A percentile compares a stretch with the other conserved stretches of the same genome.
phyloP scores from a whole-genome alignment of 2,797 vertebrate genomes.

The Capromys pilorides region DNA sequence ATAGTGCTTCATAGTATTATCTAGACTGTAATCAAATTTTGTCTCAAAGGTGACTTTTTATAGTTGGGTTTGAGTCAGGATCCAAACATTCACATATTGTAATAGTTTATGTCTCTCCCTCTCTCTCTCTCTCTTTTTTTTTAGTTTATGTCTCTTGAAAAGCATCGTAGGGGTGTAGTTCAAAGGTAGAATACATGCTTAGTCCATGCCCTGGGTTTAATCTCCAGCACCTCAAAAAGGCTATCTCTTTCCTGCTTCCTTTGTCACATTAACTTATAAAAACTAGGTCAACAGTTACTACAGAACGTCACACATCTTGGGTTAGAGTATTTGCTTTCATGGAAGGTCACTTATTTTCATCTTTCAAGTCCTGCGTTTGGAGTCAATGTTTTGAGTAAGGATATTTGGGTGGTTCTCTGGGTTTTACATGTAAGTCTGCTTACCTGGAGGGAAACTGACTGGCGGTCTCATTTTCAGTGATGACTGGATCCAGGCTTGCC shows the following conservation, averaged over 20 bases:
- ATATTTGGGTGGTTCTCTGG: neutral
- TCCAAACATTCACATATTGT: neutral
- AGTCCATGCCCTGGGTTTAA: neutral
- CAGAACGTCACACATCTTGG: neutral
- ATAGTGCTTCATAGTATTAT: neutral
- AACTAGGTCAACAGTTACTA: neutral
- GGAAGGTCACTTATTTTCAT: neutral
- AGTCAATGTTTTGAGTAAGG: neutral
- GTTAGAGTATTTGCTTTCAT: neutral
- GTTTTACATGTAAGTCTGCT: constrained; percentile 1
- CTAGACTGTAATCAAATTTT: constrained; percentile 3
- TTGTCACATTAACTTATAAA: neutral
- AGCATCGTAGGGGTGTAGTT: neutral
- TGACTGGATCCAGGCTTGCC: neutral
- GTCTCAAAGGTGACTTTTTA: constrained; percentile 36
- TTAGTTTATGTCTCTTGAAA: neutral
- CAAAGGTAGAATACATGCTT: no score
- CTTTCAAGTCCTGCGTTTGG: neutral
- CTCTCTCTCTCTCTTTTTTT: no score
- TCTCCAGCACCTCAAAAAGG: no score
- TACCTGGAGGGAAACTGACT: neutral
- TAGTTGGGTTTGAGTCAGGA: constrained; percentile 23
- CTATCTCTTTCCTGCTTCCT: neutral
- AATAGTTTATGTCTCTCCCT: neutral
- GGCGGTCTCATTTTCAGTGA: constrained; percentile 5